Evolutionary conservation across 2,113 vertebrate genomes (phyloP).

Genomic region (Cavia porcellus): DNA sequence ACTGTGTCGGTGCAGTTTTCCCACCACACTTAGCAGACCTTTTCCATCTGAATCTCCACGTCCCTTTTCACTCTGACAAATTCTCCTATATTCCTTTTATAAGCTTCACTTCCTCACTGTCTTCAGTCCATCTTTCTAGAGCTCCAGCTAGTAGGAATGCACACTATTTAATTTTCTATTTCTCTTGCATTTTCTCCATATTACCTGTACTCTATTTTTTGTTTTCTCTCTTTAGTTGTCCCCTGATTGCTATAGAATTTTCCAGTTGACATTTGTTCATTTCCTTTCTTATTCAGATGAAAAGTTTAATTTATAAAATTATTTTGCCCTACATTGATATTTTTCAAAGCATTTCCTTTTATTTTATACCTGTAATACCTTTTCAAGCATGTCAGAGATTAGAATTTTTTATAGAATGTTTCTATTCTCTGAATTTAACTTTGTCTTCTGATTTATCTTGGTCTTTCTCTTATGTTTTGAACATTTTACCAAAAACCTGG

Average conservation of each 20-base stretch:
- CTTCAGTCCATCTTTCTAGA: neutral
- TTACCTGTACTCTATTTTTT: neutral
- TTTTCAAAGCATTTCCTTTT: conserved; percentile 15
- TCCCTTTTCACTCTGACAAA: neutral
- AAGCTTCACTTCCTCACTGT: neutral
- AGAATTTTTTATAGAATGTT: neutral
- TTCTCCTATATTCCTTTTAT: neutral
- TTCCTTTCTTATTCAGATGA: neutral
- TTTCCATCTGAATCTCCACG: conserved; percentile 29
- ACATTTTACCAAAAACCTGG: neutral
- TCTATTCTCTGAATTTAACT: neutral
- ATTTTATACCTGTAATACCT: neutral
- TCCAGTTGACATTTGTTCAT: neutral
- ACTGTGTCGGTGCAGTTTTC: neutral
- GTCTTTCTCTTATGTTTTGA: neutral
- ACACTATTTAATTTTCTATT: neutral
- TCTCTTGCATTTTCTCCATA: neutral
- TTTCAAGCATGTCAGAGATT: neutral
- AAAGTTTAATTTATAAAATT: neutral
- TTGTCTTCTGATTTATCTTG: conserved; percentile 3
- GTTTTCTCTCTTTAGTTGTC: neutral
- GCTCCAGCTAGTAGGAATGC: neutral
- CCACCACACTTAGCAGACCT: neutral
- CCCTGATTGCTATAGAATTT: neutral
- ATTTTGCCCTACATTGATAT: neutral